Evolutionary conservation across 2,888 invertebrate genomes (phyloP).

Genomic region (Adineta ricciae): DNA sequence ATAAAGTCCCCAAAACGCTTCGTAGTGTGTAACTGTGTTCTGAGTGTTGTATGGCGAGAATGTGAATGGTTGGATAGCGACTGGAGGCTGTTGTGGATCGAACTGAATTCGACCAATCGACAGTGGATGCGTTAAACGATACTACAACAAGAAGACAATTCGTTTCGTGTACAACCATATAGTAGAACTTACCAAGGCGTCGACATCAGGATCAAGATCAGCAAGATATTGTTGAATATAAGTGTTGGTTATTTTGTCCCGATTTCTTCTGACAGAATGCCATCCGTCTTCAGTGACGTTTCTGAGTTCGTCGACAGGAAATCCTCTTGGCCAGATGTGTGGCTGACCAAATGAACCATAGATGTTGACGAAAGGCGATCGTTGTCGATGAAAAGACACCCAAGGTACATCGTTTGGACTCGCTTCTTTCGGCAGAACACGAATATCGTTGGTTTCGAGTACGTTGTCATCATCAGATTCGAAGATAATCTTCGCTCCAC

Average conservation of each 20-base stretch:
- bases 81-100: too few relatives aligned
- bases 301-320: slow-evolving; percentile 36
- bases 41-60: slow-evolving; percentile 39
- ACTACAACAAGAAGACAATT: too few relatives aligned
- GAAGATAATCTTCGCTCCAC: slow-evolving; percentile 35
- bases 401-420: neutral
- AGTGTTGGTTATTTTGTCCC: neutral
- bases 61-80: too few relatives aligned
- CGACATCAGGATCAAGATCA: slow-evolving; percentile 42
- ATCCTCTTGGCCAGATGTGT: slow-evolving; percentile 41
- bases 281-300: slow-evolving; percentile 33
- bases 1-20: slow-evolving; percentile 39
- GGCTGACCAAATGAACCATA: slow-evolving; percentile 39
- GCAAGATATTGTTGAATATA: too few relatives aligned
- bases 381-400: neutral
- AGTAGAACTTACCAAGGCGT: slow-evolving; percentile 37
- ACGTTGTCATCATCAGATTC: slow-evolving; percentile 35
- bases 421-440: neutral
- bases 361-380: slow-evolving; percentile 33
- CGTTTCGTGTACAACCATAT: too few relatives aligned
- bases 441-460: slow-evolving; percentile 5
- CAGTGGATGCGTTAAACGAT: too few relatives aligned
- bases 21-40: slow-evolving; percentile 39
- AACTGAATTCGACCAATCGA: too few relatives aligned
- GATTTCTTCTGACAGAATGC: slow-evolving; percentile 21